Evolutionary conservation across 1,140 invertebrate species (phyloP), one percentile per base, ranked within the genome.

Genomic region (Heliconius melpomene): DNA sequence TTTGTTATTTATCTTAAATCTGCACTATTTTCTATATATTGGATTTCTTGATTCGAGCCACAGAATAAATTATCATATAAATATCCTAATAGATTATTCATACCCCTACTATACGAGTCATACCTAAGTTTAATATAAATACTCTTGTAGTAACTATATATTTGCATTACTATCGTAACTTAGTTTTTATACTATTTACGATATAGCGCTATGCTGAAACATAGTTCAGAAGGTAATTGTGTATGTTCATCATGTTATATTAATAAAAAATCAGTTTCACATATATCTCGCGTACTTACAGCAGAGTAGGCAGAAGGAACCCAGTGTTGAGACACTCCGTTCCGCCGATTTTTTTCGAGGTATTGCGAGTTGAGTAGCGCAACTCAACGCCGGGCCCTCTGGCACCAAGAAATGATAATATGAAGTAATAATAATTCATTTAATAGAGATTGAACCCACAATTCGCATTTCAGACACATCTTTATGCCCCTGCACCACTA

Each of bases 41-140:
- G 13, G 23, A 29, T 29, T 6, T 66, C 57, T 60, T 60, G n/a
- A n/a, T 23, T 23, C 9, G 20, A 66, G 5, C 26, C 3, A 66
- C 60, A 26, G 60, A 29, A 60, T 60, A 60, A 20, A 60, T 60
- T 60, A 60, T 60, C 57, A 60, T 60, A 60, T 11, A 60, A 66
- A 66, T 60, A 60, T 66, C 36, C 40, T 77, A 38, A 77, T 77
- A 77, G 66, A 77, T 71, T 80, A 80, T 77, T 77, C 54, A 40
- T 72, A 72, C 52, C 40, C 71, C 73, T 18, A 66, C 74, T 46
- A 11, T 72, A 74, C 75, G 79, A 60, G 60, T 77, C 71, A 72
- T 54, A 71, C 26, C 38, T 80, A 50, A 77, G 54, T 72, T 76
- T 57, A 77, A 80, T 80, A 72, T 77, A 80, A 80, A 80, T 80